Conservation (phyloP, 2,113 vertebrate species). For the Calyptommatus sinebrachiatus region DNA sequence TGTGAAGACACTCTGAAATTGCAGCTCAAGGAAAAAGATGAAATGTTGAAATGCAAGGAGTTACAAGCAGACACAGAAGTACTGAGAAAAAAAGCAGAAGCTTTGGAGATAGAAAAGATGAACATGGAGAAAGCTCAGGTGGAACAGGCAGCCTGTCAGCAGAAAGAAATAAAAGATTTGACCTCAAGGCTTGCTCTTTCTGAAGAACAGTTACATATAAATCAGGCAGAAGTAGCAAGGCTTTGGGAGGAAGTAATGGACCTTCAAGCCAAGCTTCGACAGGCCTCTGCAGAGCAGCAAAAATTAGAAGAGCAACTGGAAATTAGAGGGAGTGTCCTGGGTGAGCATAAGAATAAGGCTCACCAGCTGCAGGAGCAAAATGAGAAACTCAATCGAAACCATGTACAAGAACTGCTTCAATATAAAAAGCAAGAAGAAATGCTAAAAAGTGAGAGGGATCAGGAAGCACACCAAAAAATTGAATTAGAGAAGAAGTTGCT, state of each 20-base stretch:
- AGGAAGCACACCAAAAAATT: constrained; percentile 56
- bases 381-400: constrained; percentile 81
- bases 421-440: constrained; percentile 76
- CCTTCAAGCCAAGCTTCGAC: constrained; percentile 76
- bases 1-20: constrained; percentile 69
- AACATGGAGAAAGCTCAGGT: constrained; percentile 68
- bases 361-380: constrained; percentile 85
- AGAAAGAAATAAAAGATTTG: constrained; percentile 62
- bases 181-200: constrained; percentile 68
- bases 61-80: constrained; percentile 66
- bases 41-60: constrained; percentile 61
- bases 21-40: constrained; percentile 71
- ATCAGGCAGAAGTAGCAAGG: constrained; percentile 72
- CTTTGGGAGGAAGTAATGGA: constrained; percentile 75
- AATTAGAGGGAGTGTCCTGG: constrained; percentile 67
- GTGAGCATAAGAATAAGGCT: constrained; percentile 75
- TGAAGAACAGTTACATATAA: constrained; percentile 80
- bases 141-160: constrained; percentile 56
- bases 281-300: constrained; percentile 70
- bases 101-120: constrained; percentile 65
- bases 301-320: constrained; percentile 77
- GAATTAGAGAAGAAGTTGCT: constrained; percentile 69
- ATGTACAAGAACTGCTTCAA: constrained; percentile 80
- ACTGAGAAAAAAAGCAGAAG: constrained; percentile 59
- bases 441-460: constrained; percentile 68